phyloP scores from a whole-genome alignment of 2,888 invertebrate genomes.

The Leptinotarsa haldemani region DNA sequence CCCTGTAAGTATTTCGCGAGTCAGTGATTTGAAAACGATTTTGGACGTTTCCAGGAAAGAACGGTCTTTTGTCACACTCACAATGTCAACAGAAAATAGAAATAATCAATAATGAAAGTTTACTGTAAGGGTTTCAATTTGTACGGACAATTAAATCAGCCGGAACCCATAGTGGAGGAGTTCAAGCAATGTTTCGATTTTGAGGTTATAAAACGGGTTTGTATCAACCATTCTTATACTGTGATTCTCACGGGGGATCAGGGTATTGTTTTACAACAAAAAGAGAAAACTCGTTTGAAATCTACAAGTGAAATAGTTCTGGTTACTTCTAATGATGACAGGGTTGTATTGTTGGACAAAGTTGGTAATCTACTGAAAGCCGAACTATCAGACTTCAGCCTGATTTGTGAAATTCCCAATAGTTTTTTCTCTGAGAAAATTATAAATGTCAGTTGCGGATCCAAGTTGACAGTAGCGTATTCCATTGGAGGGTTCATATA shows the following conservation, averaged over 20 bases:
- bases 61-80: constrained; percentile 13
- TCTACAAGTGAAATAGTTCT: constrained; percentile 36
- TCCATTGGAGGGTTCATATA: constrained; percentile 70
- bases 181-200: constrained; percentile 49
- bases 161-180: constrained; percentile 47
- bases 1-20: neutral
- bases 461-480: constrained; percentile 66
- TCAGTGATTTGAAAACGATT: neutral
- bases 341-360: constrained; percentile 53
- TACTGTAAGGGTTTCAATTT: constrained; percentile 64
- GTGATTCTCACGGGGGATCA: constrained; percentile 31
- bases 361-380: constrained; percentile 54
- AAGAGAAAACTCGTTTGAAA: constrained; percentile 15
- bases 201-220: constrained; percentile 50
- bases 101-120: constrained; percentile 62
- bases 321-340: constrained; percentile 54
- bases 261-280: constrained; percentile 29
- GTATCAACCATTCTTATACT: constrained; percentile 54
- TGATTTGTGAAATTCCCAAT: constrained; percentile 46
- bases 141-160: constrained; percentile 57
- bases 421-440: constrained; percentile 57
- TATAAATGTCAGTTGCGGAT: constrained; percentile 66
- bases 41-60: neutral
- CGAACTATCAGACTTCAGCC: constrained; percentile 44
- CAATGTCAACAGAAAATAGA: constrained; percentile 29